phyloP scores from a whole-genome alignment of 2,797 vertebrate genomes.

The Nyctibius grandis region DNA sequence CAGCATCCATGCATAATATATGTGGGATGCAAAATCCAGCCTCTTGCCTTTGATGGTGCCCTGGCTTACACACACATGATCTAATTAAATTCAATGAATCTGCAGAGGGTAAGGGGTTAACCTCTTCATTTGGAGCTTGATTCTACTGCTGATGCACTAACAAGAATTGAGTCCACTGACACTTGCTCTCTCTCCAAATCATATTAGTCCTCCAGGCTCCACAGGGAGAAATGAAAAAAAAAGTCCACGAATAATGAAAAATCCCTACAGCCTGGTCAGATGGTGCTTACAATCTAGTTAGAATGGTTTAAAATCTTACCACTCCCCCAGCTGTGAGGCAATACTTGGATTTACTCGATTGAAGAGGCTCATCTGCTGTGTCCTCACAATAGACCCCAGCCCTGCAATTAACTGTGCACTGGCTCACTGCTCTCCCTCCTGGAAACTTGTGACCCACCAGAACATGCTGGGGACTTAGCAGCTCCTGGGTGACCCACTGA shows the following conservation, averaged over 20 bases:
- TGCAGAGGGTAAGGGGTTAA: conserved; percentile 43
- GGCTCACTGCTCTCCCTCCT: not conserved
- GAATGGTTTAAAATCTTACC: not conserved
- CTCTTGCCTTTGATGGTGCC: not conserved
- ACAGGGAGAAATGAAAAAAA: not conserved
- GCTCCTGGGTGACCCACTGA: not conserved
- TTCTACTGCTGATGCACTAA: not conserved
- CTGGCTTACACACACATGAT: not conserved
- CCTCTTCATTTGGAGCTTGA: not conserved
- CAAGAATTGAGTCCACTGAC: conserved; percentile 28
- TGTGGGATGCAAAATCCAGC: not conserved
- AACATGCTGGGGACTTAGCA: not conserved
- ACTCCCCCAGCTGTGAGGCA: not conserved
- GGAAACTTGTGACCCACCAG: not conserved
- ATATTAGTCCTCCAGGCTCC: not conserved
- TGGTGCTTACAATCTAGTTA: not conserved
- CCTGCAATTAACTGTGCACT: not conserved
- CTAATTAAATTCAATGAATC: not conserved
- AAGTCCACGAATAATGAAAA: not conserved
- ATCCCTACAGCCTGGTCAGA: not conserved
- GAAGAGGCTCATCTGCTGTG: not conserved
- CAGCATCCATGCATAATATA: not conserved
- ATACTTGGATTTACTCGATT: not conserved
- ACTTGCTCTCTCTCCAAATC: conserved; percentile 38
- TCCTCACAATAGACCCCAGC: not conserved